These are phyloP conservation scores for Dryobotodes eremita DNA, from an alignment of 2,888 invertebrate genomes.

Conservation along the genomic window DNA sequence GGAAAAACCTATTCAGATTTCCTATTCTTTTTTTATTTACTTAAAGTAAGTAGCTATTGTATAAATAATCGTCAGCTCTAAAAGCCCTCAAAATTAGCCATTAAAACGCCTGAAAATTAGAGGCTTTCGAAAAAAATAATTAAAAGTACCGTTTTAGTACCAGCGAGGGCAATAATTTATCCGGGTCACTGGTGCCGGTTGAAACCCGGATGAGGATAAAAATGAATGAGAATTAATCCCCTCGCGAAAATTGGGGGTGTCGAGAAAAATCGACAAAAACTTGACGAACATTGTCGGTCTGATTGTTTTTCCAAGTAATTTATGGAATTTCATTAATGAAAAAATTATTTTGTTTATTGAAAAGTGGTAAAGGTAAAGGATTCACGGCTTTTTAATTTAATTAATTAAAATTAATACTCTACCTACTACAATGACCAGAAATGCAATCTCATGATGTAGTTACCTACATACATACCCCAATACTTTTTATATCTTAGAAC, in stretches of 20 bases:
- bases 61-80: conserved; percentile 27
- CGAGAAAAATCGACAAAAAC: conserved; percentile 63
- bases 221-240: conserved; percentile 71
- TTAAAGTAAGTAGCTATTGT: too few species aligned
- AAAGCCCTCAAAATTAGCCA: conserved; percentile 57
- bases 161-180: conserved; percentile 70
- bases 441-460: neutral
- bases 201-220: conserved; percentile 63
- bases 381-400: neutral
- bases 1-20: too few species aligned
- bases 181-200: conserved; percentile 56
- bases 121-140: conserved; percentile 71
- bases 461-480: neutral
- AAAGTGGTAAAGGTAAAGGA: neutral
- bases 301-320: conserved; percentile 37
- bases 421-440: neutral
- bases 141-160: conserved; percentile 69
- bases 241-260: conserved; percentile 66
- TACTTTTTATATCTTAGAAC: neutral
- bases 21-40: neutral
- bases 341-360: conserved; percentile 4
- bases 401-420: neutral
- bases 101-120: conserved; percentile 57
- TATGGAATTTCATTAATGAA: conserved; percentile 37
- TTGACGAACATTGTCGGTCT: conserved; percentile 29